Evolutionary conservation across 2,888 invertebrate genomes (phyloP).

Genomic region (Euclidia mi): DNA sequence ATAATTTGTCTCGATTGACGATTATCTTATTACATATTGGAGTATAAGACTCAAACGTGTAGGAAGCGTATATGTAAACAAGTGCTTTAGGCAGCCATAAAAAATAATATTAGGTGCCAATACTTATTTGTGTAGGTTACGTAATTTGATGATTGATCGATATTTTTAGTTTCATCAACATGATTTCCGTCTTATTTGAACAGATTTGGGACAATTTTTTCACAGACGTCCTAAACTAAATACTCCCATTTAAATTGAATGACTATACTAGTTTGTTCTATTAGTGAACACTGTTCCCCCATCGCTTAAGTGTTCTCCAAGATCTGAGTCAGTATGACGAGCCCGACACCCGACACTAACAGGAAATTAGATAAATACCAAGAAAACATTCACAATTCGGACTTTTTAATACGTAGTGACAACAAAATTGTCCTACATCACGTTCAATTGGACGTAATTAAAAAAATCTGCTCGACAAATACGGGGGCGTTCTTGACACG

Average conservation of each 20-base stretch:
- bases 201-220: not conserved
- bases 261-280: constrained; percentile 11
- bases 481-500: constrained; percentile 78
- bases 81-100: constrained; percentile 51
- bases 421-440: constrained; percentile 57
- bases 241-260: constrained; percentile 11
- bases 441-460: constrained; percentile 67
- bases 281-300: constrained; percentile 26
- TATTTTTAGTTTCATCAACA: constrained; percentile 43
- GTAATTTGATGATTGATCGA: constrained; percentile 54
- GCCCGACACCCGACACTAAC: constrained; percentile 66
- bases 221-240: too few species aligned
- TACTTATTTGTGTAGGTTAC: constrained; percentile 51
- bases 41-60: constrained; percentile 33
- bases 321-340: constrained; percentile 64
- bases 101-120: constrained; percentile 53
- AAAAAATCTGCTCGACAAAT: constrained; percentile 73
- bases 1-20: constrained; percentile 47
- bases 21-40: constrained; percentile 47
- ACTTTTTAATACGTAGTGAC: constrained; percentile 51
- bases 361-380: constrained; percentile 80
- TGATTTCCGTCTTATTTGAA: constrained; percentile 30
- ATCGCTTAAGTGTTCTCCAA: constrained; percentile 33
- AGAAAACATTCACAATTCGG: constrained; percentile 56
- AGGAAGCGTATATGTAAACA: constrained; percentile 55